phyloP scores from a whole-genome alignment of 2,797 vertebrate genomes.

The Parambassis ranga region DNA sequence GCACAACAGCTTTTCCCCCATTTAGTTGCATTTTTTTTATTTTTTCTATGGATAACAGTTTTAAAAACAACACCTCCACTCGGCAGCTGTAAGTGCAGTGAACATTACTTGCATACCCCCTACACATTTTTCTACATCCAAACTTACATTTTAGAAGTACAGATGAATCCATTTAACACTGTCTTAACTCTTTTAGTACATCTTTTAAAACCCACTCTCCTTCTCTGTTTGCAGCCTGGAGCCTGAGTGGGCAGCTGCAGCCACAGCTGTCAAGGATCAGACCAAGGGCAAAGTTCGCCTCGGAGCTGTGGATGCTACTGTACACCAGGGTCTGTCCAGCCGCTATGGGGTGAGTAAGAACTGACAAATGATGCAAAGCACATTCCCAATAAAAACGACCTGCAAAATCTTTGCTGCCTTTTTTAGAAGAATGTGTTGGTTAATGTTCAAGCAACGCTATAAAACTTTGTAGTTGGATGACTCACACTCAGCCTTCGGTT shows the following conservation, averaged over 20 bases:
- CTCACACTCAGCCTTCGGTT: background rate
- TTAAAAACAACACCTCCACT: no score
- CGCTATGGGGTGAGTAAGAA: constrained; percentile 89
- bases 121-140: no score
- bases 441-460: background rate
- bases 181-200: background rate
- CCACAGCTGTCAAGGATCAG: constrained; percentile 90
- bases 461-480: no score
- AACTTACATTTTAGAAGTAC: no score
- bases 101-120: no score
- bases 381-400: no score
- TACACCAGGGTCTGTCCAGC: constrained; percentile 85
- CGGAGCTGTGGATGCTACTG: constrained; percentile 92
- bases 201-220: background rate
- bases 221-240: constrained; percentile 80
- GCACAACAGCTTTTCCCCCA: no score
- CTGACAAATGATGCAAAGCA: background rate
- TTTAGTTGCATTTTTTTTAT: no score
- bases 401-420: background rate
- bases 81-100: no score
- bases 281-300: constrained; percentile 93
- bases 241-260: constrained; percentile 96
- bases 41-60: no score
- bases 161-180: no score
- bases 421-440: background rate